Conservation (phyloP, 2,797 vertebrate species). For the Linurgus olivaceus region DNA sequence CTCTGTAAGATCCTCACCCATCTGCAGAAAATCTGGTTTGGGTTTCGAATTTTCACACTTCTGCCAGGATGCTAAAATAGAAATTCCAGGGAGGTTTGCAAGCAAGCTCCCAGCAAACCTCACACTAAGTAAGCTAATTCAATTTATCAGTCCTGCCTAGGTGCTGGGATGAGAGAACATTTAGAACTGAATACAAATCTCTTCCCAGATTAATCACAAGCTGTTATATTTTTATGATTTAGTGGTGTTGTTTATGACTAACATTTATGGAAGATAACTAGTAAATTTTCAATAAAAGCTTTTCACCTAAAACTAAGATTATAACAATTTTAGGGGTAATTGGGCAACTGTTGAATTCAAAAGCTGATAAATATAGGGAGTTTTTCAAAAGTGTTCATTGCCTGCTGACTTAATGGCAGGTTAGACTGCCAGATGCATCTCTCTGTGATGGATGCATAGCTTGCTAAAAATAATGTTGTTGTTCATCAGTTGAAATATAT, state of each 20-base stretch:
- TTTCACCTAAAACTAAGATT: constrained; percentile 46
- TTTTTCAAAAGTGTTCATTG: background rate
- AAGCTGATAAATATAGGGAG: constrained; percentile 28
- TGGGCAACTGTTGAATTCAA: background rate
- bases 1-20: background rate
- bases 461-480: background rate
- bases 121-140: constrained; percentile 12
- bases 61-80: background rate
- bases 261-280: constrained; percentile 32
- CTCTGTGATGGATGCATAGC: background rate
- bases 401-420: constrained; percentile 38
- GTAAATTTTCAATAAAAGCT: constrained; percentile 27
- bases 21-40: background rate
- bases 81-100: background rate
- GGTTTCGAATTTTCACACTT: background rate
- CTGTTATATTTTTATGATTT: constrained; percentile 51
- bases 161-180: constrained; percentile 13
- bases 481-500: background rate
- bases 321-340: constrained; percentile 50
- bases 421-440: constrained; percentile 26
- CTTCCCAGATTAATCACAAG: constrained; percentile 37
- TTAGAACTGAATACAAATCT: constrained; percentile 17
- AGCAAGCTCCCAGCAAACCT: background rate
- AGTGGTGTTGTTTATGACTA: constrained; percentile 37
- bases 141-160: background rate